phyloP scores from a whole-genome alignment of 2,888 invertebrate species.

The Linnaemya vulpina region DNA sequence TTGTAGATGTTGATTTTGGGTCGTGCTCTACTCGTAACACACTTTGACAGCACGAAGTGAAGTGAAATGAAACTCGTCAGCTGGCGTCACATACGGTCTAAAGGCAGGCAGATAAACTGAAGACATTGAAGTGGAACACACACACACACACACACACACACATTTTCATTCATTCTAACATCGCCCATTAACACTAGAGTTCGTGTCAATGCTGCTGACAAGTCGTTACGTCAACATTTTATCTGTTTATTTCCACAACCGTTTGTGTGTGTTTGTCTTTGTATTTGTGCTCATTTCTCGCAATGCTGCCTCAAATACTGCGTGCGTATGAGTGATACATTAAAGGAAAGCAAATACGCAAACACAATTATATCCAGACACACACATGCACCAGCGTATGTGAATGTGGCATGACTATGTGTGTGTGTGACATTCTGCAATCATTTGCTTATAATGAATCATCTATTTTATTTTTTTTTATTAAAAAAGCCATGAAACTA shows the following conservation, averaged over 20 bases:
- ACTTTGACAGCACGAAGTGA: slow-evolving; percentile 37
- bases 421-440: slow-evolving; percentile 37
- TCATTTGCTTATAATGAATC: slow-evolving; percentile 57
- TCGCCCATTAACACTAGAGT: slow-evolving; percentile 40
- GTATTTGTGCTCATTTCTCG: not conserved
- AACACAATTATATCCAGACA: not conserved
- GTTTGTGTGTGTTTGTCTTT: not conserved
- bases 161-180: slow-evolving; percentile 35
- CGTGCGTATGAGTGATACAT: not conserved
- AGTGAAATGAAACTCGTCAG: slow-evolving; percentile 23
- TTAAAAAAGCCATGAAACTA: slow-evolving; percentile 14
- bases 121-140: not conserved
- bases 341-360: not conserved
- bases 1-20: slow-evolving; percentile 20
- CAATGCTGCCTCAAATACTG: slow-evolving; percentile 6
- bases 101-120: not conserved
- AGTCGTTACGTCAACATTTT: slow-evolving; percentile 62
- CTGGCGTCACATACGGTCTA: not conserved
- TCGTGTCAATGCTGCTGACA: slow-evolving; percentile 62
- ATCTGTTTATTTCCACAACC: slow-evolving; percentile 39
- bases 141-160: not conserved
- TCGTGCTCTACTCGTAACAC: slow-evolving; percentile 24
- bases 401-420: no score
- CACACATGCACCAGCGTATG: not conserved
- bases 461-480: slow-evolving; percentile 10